Conservation (phyloP, 2,113 vertebrate species). For the Saimiri boliviensis region DNA sequence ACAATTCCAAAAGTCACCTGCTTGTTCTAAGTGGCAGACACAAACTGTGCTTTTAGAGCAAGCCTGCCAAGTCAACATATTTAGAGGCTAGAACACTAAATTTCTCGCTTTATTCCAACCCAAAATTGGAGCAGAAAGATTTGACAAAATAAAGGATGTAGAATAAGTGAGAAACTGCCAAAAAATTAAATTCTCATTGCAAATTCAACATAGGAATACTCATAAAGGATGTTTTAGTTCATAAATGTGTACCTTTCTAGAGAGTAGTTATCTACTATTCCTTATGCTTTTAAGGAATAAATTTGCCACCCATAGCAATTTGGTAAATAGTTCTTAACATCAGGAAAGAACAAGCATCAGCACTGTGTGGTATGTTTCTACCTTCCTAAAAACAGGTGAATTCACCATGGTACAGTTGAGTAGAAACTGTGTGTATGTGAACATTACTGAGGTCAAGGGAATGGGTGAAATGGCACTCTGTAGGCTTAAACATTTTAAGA, state of each 20-base stretch:
- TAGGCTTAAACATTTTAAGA: slow-evolving; percentile 43
- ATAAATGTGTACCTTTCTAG: background rate
- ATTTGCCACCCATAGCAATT: background rate
- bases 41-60: background rate
- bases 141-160: background rate
- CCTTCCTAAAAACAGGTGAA: background rate
- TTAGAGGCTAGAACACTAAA: background rate
- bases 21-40: background rate
- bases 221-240: background rate
- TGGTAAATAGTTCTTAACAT: background rate
- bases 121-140: background rate
- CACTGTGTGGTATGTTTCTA: background rate
- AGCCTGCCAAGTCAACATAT: background rate
- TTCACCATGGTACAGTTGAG: background rate
- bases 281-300: background rate
- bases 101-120: background rate
- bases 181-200: background rate
- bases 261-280: background rate
- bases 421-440: background rate
- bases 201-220: background rate
- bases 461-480: background rate
- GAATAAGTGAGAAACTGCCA: background rate
- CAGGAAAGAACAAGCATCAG: background rate
- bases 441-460: background rate
- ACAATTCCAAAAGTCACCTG: background rate